Evolutionary conservation across 2,888 invertebrate species (phyloP).

Genomic region (Biston stratarius): DNA sequence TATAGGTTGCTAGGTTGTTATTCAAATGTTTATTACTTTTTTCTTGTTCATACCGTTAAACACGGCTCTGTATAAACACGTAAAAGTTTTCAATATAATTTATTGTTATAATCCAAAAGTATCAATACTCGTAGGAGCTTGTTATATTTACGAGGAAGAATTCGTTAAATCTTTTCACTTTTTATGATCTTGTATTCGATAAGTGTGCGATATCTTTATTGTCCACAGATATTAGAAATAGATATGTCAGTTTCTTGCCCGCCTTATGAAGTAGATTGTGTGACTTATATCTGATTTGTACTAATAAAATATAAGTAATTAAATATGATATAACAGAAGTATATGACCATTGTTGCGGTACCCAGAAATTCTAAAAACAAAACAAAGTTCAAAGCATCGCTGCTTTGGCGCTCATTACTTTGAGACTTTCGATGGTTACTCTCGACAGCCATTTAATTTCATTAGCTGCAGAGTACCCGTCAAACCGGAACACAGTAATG

Average conservation of each 20-base stretch:
- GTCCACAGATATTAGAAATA: conserved; percentile 11
- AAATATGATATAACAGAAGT: no score
- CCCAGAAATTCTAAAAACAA: no score
- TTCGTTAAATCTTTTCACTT: conserved; percentile 19
- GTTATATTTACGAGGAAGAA: conserved; percentile 24
- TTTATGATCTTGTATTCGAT: conserved; percentile 19
- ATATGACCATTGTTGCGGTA: no score
- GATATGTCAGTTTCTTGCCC: not conserved
- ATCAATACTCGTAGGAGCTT: conserved; percentile 19
- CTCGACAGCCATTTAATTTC: no score
- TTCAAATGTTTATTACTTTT: not conserved
- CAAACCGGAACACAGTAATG: no score
- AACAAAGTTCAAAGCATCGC: no score
- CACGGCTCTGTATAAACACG: not conserved
- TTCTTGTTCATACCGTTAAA: not conserved
- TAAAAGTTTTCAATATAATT: conserved; percentile 1
- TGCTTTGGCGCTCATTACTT: no score
- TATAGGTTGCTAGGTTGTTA: not conserved
- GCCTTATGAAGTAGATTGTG: no score
- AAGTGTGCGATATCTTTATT: conserved; percentile 16
- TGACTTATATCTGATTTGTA: no score
- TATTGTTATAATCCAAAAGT: conserved; percentile 7
- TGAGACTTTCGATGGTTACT: no score
- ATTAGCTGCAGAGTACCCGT: no score
- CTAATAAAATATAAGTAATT: no score